Conservation (phyloP, 2,888 invertebrate species). For the Vannuccia rotundouncinata region DNA sequence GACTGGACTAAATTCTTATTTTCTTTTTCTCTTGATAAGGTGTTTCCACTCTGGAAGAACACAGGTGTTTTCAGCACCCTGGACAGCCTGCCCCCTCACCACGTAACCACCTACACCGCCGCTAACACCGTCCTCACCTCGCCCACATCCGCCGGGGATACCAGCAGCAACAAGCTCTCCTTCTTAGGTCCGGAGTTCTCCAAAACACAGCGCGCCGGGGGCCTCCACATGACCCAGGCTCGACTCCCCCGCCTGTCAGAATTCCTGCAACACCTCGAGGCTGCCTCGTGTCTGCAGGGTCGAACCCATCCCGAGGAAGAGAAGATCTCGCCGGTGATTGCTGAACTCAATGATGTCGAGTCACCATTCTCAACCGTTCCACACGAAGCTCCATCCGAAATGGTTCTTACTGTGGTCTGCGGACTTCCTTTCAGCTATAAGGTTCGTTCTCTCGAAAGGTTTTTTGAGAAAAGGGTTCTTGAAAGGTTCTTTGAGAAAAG, state of each 20-base stretch:
- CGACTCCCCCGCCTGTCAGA: not conserved
- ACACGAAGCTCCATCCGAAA: conserved; percentile 42
- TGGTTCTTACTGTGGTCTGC: conserved; percentile 48
- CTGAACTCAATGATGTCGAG: not conserved
- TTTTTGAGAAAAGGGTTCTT: no score
- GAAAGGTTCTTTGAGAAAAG: no score
- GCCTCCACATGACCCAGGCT: not conserved
- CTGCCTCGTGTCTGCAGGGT: not conserved
- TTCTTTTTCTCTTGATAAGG: not conserved
- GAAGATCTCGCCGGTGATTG: not conserved
- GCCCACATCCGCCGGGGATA: not conserved
- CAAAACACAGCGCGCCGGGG: not conserved
- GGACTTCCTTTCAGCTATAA: conserved; percentile 51
- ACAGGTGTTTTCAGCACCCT: not conserved
- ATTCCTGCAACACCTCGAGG: not conserved
- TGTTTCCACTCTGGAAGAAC: not conserved
- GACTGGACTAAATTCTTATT: no score
- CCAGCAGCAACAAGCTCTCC: not conserved
- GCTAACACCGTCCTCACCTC: not conserved
- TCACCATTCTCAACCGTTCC: not conserved
- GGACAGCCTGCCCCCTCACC: not conserved
- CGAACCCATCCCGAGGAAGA: not conserved
- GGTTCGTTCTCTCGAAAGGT: conserved; percentile 8
- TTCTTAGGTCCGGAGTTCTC: not conserved
- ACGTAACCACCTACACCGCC: not conserved